Conservation (phyloP, 2,888 invertebrate genomes). For the Conops quadrifasciatus region DNA sequence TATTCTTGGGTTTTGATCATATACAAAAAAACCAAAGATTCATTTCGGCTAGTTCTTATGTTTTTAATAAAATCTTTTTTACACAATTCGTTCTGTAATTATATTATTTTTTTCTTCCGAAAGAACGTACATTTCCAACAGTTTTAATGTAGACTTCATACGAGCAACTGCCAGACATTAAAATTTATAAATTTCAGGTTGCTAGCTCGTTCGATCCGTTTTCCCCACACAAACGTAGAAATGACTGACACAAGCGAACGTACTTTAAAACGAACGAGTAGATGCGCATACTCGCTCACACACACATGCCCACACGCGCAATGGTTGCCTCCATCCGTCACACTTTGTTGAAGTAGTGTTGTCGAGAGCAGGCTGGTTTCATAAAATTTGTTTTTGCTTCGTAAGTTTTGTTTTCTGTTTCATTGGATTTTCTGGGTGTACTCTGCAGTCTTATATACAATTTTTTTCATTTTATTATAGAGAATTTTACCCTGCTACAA, state of each 20-base stretch:
- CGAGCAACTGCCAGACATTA: constrained; percentile 19
- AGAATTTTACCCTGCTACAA: constrained; percentile 21
- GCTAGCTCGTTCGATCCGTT: constrained; percentile 20
- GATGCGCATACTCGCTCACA: constrained; percentile 19
- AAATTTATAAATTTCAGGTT: constrained; percentile 26
- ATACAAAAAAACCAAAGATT: too few relatives aligned
- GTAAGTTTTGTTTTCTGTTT: constrained; percentile 5
- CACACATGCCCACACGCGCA: too few relatives aligned
- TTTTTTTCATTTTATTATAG: constrained; percentile 27
- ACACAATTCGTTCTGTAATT: too few relatives aligned
- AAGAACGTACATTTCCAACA: not conserved
- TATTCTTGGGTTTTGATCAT: too few relatives aligned
- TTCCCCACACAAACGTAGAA: constrained; percentile 20
- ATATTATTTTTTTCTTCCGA: too few relatives aligned
- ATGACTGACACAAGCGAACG: constrained; percentile 6
- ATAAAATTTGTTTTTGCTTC: constrained; percentile 28
- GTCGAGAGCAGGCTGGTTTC: not conserved
- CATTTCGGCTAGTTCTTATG: not conserved
- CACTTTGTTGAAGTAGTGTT: constrained; percentile 11
- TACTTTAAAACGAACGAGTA: constrained; percentile 4
- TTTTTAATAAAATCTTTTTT: too few relatives aligned
- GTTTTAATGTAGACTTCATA: constrained; percentile 27
- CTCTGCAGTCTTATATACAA: constrained; percentile 27
- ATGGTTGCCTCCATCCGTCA: constrained; percentile 20
- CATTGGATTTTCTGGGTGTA: constrained; percentile 26